Evolutionary conservation across 2,113 vertebrate genomes (phyloP).

Genomic region (Hymenochirus boettgeri): DNA sequence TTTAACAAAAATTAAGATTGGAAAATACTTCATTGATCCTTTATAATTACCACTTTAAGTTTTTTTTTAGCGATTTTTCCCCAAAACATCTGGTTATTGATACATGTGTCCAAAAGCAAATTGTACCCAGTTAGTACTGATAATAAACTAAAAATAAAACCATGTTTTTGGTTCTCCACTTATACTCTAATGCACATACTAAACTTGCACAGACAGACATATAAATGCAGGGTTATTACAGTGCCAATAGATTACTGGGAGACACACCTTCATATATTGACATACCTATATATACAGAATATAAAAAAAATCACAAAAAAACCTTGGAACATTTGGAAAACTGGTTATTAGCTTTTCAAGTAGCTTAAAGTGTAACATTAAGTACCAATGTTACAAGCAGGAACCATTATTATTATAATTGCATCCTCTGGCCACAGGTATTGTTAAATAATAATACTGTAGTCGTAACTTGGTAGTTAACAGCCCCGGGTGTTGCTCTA

Average conservation of each 20-base stretch:
- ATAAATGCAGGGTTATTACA: no score
- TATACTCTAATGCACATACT: no score
- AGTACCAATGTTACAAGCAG: constrained; percentile 10
- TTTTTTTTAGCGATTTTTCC: no score
- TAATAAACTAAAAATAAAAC: no score
- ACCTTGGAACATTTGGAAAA: background rate
- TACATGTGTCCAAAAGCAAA: no score
- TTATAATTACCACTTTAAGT: no score
- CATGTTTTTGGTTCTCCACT: no score
- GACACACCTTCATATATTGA: background rate
- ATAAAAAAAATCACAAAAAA: background rate
- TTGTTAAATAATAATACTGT: constrained; percentile 26
- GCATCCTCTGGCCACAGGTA: constrained; percentile 1
- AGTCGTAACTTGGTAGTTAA: constrained; percentile 17
- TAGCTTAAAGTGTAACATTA: constrained; percentile 15
- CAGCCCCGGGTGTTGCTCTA: constrained; percentile 31
- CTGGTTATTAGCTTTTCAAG: background rate
- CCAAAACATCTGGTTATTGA: no score
- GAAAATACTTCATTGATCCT: no score
- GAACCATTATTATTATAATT: constrained; percentile 30
- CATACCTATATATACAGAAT: background rate
- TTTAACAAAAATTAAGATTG: no score
- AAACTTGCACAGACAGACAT: no score
- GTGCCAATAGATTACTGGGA: background rate
- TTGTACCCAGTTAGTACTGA: no score